Evolutionary conservation across 2,888 invertebrate genomes (phyloP).

Genomic region (Stenchaetothrips biformis): DNA sequence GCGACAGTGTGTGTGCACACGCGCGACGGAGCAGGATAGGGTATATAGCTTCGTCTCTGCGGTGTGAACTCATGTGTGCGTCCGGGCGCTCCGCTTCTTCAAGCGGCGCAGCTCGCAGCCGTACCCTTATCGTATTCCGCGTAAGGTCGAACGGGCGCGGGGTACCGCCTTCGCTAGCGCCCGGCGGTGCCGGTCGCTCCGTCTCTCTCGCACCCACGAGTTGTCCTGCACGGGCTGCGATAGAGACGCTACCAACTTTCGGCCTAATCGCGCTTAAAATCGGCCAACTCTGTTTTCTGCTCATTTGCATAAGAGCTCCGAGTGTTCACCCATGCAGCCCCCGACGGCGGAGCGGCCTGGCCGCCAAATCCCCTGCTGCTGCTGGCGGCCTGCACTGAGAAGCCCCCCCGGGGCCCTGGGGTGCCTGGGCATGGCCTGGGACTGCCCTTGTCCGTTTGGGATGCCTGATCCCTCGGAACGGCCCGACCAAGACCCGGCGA

Average conservation of each 20-base stretch:
- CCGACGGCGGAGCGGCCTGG: neutral
- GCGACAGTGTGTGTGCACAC: too few species aligned
- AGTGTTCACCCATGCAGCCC: neutral
- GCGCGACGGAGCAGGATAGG: too few species aligned
- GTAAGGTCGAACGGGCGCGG: neutral
- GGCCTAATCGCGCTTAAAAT: slow-evolving; percentile 18
- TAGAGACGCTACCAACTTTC: slow-evolving; percentile 4
- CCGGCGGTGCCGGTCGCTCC: neutral
- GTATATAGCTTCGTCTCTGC: too few species aligned
- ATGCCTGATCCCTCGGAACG: too few species aligned
- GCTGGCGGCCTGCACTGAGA: too few species aligned
- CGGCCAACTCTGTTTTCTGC: slow-evolving; percentile 22
- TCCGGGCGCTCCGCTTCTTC: neutral
- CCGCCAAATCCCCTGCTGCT: too few species aligned
- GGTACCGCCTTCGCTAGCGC: neutral
- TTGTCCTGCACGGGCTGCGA: too few species aligned
- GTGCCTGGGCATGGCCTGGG: too few species aligned
- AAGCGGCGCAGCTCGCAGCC: too few species aligned
- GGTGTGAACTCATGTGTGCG: neutral
- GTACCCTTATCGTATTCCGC: slow-evolving; percentile 7
- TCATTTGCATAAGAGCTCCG: slow-evolving; percentile 15
- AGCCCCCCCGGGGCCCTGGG: too few species aligned
- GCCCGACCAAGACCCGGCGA: too few species aligned
- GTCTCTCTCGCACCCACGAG: neutral
- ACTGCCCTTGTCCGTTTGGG: too few species aligned